Percentiles rank a stretch among this genome's conserved stretches.
phyloP scores from a whole-genome alignment of 2,797 vertebrate genomes.

The Anomalospiza imberbis region DNA sequence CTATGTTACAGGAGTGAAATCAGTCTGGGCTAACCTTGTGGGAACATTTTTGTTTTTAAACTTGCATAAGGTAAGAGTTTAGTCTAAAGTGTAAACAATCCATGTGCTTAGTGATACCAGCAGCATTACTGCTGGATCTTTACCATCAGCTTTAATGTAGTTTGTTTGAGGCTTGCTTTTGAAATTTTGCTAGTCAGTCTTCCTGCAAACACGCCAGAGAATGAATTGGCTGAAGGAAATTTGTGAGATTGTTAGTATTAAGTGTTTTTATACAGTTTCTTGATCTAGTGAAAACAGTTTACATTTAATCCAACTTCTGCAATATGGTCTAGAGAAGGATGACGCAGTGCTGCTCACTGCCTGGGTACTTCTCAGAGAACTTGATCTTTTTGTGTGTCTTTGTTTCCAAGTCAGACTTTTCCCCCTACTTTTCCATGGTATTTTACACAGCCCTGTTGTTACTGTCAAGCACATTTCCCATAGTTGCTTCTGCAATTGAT shows the following conservation, averaged over 20 bases:
- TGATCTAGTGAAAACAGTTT: not conserved
- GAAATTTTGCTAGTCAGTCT: not conserved
- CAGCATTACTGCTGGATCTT: not conserved
- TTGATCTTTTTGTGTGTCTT: not conserved
- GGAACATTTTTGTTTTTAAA: not conserved
- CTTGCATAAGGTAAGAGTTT: not conserved
- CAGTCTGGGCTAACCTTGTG: not conserved
- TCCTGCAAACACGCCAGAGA: fast-evolving
- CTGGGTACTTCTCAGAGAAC: not conserved
- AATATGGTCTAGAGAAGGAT: fast-evolving
- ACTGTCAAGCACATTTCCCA: not conserved
- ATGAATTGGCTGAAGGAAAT: not conserved
- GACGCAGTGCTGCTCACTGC: not conserved
- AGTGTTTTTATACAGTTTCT: not conserved
- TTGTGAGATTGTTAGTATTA: not conserved
- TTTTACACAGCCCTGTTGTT: not conserved
- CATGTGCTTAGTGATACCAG: not conserved
- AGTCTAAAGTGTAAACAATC: not conserved
- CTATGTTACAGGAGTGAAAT: not conserved
- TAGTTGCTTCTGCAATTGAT: not conserved
- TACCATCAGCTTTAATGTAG: not conserved
- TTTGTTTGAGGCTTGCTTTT: not conserved
- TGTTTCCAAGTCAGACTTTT: not conserved
- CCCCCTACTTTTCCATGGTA: not conserved
- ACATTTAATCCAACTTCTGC: not conserved